Evolutionary conservation across 1,140 invertebrate species (phyloP).

Genomic region (Drosophila kikkawai): DNA sequence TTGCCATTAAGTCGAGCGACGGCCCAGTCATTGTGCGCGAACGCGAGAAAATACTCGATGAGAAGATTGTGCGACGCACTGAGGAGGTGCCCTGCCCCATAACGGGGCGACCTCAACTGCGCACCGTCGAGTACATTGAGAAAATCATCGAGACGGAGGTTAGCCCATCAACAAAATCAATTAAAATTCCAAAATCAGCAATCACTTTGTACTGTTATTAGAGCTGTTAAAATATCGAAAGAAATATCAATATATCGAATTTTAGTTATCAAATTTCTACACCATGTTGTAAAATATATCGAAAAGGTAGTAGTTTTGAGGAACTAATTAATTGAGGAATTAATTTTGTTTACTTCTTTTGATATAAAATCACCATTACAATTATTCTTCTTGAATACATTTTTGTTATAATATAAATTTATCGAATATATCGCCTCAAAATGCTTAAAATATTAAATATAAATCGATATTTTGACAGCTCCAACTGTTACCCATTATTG

Average conservation of each 20-base stretch:
- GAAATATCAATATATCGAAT: not conserved
- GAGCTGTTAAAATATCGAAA: conserved; percentile 2
- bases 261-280: not conserved
- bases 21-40: conserved; percentile 93
- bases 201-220: conserved; percentile 6
- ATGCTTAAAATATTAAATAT: no score
- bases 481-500: not conserved
- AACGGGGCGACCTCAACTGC: conserved; percentile 93
- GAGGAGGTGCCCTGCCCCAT: conserved; percentile 94
- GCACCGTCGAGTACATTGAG: conserved; percentile 96
- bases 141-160: conserved; percentile 98
- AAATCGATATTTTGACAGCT: not conserved
- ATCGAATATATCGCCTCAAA: not conserved
- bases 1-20: conserved; percentile 92
- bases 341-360: no score
- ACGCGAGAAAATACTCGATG: conserved; percentile 94
- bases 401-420: not conserved
- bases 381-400: no score
- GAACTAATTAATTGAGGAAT: not conserved
- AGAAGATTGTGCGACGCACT: conserved; percentile 93
- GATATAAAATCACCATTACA: no score
- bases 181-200: conserved; percentile 39
- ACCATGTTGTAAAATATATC: not conserved
- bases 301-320: not conserved
- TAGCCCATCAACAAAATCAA: conserved; percentile 77